Evolutionary conservation across 1,140 invertebrate species (phyloP).

Genomic region (Bombus haemorrhoidalis): DNA sequence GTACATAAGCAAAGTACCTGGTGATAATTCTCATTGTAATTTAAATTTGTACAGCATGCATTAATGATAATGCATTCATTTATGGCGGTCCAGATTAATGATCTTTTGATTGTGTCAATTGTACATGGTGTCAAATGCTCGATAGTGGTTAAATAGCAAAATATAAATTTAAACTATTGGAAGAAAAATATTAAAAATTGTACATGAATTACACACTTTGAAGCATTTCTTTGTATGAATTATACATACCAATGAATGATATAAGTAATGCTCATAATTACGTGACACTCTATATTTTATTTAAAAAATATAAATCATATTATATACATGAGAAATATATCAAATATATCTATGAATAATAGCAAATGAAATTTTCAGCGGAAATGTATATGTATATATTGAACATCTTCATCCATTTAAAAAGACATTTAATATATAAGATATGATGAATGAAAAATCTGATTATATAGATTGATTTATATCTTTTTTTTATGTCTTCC

Average conservation of each 20-base stretch:
- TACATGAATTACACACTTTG: slow-evolving; percentile 13
- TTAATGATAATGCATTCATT: slow-evolving; percentile 45
- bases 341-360: slow-evolving; percentile 23
- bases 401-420: slow-evolving; percentile 35
- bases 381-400: slow-evolving; percentile 32
- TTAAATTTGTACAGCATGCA: slow-evolving; percentile 42
- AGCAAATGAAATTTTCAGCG: slow-evolving; percentile 18
- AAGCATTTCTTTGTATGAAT: slow-evolving; percentile 35
- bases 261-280: slow-evolving; percentile 47
- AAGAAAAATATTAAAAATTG: slow-evolving; percentile 24
- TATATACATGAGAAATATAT: slow-evolving; percentile 23
- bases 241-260: slow-evolving; percentile 24
- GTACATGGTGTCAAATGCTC: slow-evolving; percentile 55
- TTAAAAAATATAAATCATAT: slow-evolving; percentile 41
- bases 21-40: slow-evolving; percentile 65
- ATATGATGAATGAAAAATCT: slow-evolving; percentile 32
- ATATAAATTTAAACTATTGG: slow-evolving; percentile 21
- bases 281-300: slow-evolving; percentile 46
- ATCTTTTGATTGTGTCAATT: slow-evolving; percentile 51
- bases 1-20: slow-evolving; percentile 62
- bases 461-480: slow-evolving; percentile 55
- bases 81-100: slow-evolving; percentile 30
- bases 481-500: slow-evolving; percentile 70
- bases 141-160: slow-evolving; percentile 31
- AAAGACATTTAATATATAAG: slow-evolving; percentile 59